phyloP scores from a whole-genome alignment of 2,113 vertebrate genomes.

The Prolemur simus region DNA sequence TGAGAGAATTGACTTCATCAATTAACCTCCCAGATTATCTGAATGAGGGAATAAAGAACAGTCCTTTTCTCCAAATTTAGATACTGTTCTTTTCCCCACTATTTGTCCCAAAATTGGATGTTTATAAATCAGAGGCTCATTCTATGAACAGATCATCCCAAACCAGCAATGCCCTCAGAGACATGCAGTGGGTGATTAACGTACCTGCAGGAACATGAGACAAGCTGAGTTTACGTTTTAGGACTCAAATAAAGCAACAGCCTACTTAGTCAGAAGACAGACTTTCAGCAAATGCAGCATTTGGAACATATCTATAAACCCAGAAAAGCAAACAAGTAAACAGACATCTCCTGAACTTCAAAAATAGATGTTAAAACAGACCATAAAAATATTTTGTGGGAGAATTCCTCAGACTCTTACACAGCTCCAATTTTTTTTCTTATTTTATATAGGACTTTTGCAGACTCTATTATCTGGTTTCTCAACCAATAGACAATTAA shows the following conservation, averaged over 20 bases:
- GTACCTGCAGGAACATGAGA: neutral
- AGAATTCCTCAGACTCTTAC: neutral
- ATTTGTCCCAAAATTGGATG: neutral
- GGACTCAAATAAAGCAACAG: neutral
- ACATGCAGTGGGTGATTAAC: neutral
- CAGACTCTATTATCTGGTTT: neutral
- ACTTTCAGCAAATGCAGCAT: neutral
- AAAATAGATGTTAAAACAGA: neutral
- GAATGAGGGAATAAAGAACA: neutral
- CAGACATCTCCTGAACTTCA: neutral
- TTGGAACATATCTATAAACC: neutral
- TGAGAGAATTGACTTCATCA: neutral
- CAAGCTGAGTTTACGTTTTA: neutral
- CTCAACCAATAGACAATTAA: neutral
- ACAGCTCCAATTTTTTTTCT: neutral
- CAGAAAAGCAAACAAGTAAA: neutral
- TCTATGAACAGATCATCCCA: neutral
- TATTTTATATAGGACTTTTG: neutral
- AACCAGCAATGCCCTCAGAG: neutral
- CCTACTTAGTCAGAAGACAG: neutral
- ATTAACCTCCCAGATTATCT: neutral
- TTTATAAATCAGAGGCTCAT: neutral
- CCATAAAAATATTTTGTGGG: neutral
- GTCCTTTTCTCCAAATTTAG: neutral
- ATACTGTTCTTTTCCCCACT: neutral